Base-by-base conservation (phyloP, 1,140 invertebrate genomes). In the Mycetomoellerius zeteki region DNA sequence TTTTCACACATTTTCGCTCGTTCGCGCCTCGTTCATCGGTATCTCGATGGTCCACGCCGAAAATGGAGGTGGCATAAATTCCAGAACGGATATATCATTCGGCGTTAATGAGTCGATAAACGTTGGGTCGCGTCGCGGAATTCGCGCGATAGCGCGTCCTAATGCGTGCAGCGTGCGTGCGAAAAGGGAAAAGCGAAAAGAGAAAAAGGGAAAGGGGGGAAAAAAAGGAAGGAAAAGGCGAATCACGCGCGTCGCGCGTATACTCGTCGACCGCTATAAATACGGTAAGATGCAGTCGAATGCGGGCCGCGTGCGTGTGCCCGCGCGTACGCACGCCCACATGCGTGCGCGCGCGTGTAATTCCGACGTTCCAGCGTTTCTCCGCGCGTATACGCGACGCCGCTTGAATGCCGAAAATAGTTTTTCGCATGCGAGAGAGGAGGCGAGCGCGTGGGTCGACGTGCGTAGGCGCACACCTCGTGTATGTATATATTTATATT, bases 381-480 rank as follows among this genome's bases (percentile, higher is more conserved):
- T 84, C 54, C 14, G 80, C 69, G 80, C 56, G 69, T 73, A 73
- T 21, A 50, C 54, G 67, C 54, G 67, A 73, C 80, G 67, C 27
- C 77, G 64, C 67, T 72, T 73, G 80, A 84, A 84, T 84, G 80
- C 80, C 80, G 80, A 84, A 84, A 84, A 84, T 84, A 84, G 80
- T 84, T 84, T 73, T 84, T 84, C 80, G 80, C 80, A 21, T 75
- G 69, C 12, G 69, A 58, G 69, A 73, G 67, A 37, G 14, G 47
- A 60, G 54, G 27, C 37, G 65, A 56, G 37, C 54, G 80, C 69
- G 69, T 84, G 80, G 80, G 80, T 62, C 69, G 80, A 75, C 80
- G 54, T 81, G 78, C 80, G 80, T 84, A 73, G 80, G 80, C 80
- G 50, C 30, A n/a, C 62, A 84, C 43, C 37, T 73, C 27, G 65